These are phyloP conservation scores for Philereme vetulata DNA, from an alignment of 2,888 invertebrate genomes.

Conservation along the genomic window DNA sequence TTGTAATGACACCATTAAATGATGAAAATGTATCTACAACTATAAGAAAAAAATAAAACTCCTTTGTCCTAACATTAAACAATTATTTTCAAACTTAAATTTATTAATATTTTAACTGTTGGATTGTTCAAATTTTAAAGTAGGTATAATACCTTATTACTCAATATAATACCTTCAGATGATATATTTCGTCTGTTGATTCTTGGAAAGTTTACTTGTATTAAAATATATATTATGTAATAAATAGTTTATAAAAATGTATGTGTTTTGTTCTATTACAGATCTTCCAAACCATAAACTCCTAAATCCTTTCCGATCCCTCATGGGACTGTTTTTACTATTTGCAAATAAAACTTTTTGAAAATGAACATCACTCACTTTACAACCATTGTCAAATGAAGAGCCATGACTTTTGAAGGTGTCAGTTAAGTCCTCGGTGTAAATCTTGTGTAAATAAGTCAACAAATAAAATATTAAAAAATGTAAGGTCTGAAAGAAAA, in stretches of 20 bases:
- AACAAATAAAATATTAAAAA: slow-evolving; percentile 5
- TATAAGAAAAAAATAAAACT: slow-evolving; percentile 50
- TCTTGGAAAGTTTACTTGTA: slow-evolving; percentile 48
- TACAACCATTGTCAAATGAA: neutral
- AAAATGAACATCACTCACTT: neutral
- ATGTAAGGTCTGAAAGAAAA: slow-evolving; percentile 8
- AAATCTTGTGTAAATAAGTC: neutral
- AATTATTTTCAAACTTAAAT: neutral
- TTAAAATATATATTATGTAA: slow-evolving; percentile 52
- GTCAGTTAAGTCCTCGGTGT: slow-evolving; percentile 1
- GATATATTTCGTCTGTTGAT: slow-evolving; percentile 56
- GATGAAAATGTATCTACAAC: slow-evolving; percentile 52
- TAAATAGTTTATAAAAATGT: slow-evolving; percentile 23
- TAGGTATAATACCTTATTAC: too few relatives aligned
- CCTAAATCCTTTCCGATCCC: neutral
- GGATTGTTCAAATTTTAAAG: slow-evolving; percentile 38
- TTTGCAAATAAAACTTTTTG: neutral
- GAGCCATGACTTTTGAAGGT: neutral
- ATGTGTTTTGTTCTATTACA: slow-evolving; percentile 27
- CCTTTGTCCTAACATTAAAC: neutral
- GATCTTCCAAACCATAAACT: slow-evolving; percentile 14
- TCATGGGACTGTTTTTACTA: neutral
- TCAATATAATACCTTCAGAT: neutral
- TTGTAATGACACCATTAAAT: slow-evolving; percentile 66
- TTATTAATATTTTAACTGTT: slow-evolving; percentile 29